Evolutionary conservation across 2,113 vertebrate genomes (phyloP).

Genomic region (Mobula hypostoma): DNA sequence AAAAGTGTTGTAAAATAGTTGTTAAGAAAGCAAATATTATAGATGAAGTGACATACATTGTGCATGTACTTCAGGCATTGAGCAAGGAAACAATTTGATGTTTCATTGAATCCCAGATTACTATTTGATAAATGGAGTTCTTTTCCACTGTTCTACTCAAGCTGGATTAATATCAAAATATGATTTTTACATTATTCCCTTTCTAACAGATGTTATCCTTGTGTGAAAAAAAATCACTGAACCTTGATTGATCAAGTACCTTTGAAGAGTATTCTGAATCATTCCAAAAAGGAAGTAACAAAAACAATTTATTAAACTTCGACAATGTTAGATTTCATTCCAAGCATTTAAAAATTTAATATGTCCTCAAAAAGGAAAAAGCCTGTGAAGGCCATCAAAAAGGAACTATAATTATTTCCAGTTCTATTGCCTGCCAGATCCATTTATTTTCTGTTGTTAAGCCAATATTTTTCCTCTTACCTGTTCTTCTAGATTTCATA

Average conservation of each 20-base stretch:
- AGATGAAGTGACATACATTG: neutral
- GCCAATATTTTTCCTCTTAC: neutral
- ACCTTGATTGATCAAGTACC: neutral
- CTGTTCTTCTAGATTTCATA: neutral
- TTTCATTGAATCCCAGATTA: neutral
- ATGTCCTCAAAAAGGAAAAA: constrained; percentile 15
- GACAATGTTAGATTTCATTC: neutral
- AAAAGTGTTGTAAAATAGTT: neutral
- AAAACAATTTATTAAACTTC: neutral
- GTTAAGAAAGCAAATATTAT: neutral
- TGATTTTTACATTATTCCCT: neutral
- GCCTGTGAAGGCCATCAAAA: neutral
- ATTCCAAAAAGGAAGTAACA: neutral
- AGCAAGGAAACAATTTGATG: neutral
- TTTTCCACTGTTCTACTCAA: neutral
- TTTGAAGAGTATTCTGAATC: neutral
- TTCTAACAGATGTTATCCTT: neutral
- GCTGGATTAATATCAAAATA: neutral
- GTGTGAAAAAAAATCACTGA: neutral
- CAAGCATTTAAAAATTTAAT: neutral
- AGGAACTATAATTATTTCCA: constrained; percentile 5
- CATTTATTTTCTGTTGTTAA: neutral
- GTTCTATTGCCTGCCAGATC: neutral
- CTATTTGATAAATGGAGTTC: neutral
- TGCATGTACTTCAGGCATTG: neutral